A percentile compares a stretch with the other conserved stretches of the same genome.
Conservation (phyloP, 1,140 invertebrate species). For the Hylyphantes graminicola region DNA sequence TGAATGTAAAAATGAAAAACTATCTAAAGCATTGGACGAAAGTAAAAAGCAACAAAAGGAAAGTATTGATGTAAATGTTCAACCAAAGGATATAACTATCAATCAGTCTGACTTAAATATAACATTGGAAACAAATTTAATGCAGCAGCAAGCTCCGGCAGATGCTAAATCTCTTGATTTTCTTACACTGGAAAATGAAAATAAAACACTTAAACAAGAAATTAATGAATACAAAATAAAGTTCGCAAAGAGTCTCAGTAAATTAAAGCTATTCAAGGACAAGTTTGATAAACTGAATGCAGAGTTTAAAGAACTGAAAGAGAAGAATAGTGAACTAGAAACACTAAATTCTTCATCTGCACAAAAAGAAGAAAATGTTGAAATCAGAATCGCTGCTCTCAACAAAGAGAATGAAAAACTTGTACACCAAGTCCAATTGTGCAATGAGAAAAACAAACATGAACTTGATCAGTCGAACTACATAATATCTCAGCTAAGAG, state of each 20-base stretch:
- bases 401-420: slow-evolving; percentile 25
- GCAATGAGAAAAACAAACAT: neutral
- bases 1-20: slow-evolving; percentile 27
- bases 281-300: slow-evolving; percentile 37
- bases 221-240: slow-evolving; percentile 37
- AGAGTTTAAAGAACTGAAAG: slow-evolving; percentile 22
- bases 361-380: slow-evolving; percentile 3
- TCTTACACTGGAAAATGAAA: neutral
- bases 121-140: neutral
- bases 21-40: slow-evolving; percentile 9
- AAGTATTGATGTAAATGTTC: neutral
- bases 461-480: slow-evolving; percentile 5
- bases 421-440: neutral
- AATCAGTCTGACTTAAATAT: neutral
- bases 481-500: slow-evolving; percentile 19
- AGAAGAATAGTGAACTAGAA: neutral
- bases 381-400: neutral
- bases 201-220: slow-evolving; percentile 37
- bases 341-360: neutral
- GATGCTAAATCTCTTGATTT: neutral
- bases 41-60: neutral
- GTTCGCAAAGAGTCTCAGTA: slow-evolving; percentile 34
- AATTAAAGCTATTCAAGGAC: slow-evolving; percentile 45
- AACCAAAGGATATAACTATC: neutral
- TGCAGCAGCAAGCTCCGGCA: slow-evolving; percentile 7